Evolutionary conservation across 2,797 vertebrate species (phyloP), one percentile per base, ranked within the genome.

Genomic region (Melanotaenia trifasciata): DNA sequence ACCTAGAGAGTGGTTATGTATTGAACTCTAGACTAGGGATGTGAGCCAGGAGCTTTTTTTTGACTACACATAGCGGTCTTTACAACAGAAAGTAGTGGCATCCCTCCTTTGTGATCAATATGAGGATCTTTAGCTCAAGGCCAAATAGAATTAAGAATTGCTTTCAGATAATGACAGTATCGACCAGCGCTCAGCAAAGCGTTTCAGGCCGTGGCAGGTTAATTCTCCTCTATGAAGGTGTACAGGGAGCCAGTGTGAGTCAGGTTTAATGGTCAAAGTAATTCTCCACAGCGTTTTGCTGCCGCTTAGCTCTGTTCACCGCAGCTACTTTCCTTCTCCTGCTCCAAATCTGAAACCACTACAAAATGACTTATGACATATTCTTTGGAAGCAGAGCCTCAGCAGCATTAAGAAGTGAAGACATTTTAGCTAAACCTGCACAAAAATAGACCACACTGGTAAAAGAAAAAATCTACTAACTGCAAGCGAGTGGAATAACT

Each of bases 91-190:
- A 86, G 80, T 78, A 72, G 77, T 86, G 86, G 74, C 77, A 84
- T 87, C 81, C 50, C 24, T 78, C 79, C 81, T 86, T 80, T 88
- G 76, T 61, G 85, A 92, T 93, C 91, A 88, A 93, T 93, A 89
- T 28, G 12, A 67, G 74, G 83, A 91, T 92, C 88, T 90, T 90
- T 84, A 90, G 86, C 88, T 89, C 54, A 73, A 84, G 80, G 85
- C 87, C 84, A 90, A 92, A 93, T 90, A 89, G 84, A 93, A 93
- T 93, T 91, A 93, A 88, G 87, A 89, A 92, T 88, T 89, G 91
- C 90, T 90, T 90, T 90, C 85, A 84, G 86, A 90, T 91, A 90
- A 91, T 93, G 92, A 91, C 89, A 81, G 75, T 92, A 93, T 93
- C 84, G 90, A 92, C 83, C 87, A 75, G 84, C 0, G 68, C 83